phyloP scores from a whole-genome alignment of 2,797 vertebrate genomes.

The Cynodonichthys magdalenae region DNA sequence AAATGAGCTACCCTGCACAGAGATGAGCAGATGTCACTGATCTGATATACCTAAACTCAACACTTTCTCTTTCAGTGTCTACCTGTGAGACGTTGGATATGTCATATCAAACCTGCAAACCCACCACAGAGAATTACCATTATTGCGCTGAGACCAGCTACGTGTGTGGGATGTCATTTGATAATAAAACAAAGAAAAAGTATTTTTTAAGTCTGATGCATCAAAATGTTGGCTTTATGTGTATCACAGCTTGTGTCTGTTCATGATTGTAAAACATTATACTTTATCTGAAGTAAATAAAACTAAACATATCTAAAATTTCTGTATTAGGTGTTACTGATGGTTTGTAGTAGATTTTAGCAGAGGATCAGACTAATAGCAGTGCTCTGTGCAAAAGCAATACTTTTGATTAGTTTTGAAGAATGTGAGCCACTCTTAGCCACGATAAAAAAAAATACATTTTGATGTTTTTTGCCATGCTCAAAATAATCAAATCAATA shows the following conservation, averaged over 20 bases:
- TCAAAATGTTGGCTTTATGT: neutral
- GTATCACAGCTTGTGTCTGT: neutral
- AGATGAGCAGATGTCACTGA: slow-evolving; percentile 17
- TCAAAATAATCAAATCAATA: slow-evolving; percentile 9
- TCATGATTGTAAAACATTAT: neutral
- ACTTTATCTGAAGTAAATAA: slow-evolving; percentile 6
- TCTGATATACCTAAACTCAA: slow-evolving; percentile 16
- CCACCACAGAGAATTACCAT: neutral
- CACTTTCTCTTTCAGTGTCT: slow-evolving; percentile 12
- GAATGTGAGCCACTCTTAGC: neutral
- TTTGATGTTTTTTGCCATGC: neutral
- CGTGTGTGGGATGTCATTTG: slow-evolving; percentile 3
- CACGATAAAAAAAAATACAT: too few species aligned
- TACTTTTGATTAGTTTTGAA: neutral
- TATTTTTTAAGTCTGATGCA: neutral
- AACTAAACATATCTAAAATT: slow-evolving; percentile 5
- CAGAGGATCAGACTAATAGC: neutral
- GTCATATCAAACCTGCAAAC: slow-evolving; percentile 30
- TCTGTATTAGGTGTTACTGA: slow-evolving; percentile 10
- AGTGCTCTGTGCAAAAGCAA: neutral
- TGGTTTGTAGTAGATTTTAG: neutral
- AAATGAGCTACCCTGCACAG: slow-evolving; percentile 2
- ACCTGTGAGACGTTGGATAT: slow-evolving; percentile 4
- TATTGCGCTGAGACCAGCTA: neutral
- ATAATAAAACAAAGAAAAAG: slow-evolving; percentile 1